Percentiles rank a stretch among this genome's conserved stretches.
Evolutionary conservation across 1,140 invertebrate genomes (phyloP).

Genomic region (Brachionus asplanchnoidis): DNA sequence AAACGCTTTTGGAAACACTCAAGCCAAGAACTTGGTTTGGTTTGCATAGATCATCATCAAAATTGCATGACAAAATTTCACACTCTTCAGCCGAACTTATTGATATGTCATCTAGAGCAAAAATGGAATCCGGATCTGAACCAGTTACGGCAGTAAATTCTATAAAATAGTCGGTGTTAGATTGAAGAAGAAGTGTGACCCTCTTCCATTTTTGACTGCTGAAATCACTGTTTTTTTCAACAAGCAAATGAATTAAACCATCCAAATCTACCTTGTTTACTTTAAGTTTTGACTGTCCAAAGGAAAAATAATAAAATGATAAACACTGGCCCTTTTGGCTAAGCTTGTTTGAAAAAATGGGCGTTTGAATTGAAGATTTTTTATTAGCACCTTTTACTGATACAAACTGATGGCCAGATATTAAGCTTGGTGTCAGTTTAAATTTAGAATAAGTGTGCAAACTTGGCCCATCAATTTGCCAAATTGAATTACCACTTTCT

Average conservation of each 20-base stretch:
- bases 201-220: background rate
- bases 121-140: background rate
- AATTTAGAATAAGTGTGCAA: background rate
- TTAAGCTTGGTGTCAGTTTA: background rate
- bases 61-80: background rate
- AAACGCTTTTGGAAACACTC: background rate
- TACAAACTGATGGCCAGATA: slow-evolving; percentile 1
- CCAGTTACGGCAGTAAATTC: background rate
- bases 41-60: background rate
- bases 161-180: background rate
- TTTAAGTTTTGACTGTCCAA: background rate
- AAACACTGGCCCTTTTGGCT: background rate
- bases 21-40: background rate
- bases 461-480: slow-evolving; percentile 13
- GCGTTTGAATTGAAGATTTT: slow-evolving; percentile 10
- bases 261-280: slow-evolving; percentile 10
- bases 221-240: background rate
- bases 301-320: background rate
- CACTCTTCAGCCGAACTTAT: background rate
- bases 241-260: background rate
- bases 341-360: background rate
- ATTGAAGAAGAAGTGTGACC: background rate
- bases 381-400: background rate
- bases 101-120: background rate
- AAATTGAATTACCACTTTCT: slow-evolving; percentile 4